phyloP scores from a whole-genome alignment of 1,140 invertebrate genomes.

The Orius laevigatus region DNA sequence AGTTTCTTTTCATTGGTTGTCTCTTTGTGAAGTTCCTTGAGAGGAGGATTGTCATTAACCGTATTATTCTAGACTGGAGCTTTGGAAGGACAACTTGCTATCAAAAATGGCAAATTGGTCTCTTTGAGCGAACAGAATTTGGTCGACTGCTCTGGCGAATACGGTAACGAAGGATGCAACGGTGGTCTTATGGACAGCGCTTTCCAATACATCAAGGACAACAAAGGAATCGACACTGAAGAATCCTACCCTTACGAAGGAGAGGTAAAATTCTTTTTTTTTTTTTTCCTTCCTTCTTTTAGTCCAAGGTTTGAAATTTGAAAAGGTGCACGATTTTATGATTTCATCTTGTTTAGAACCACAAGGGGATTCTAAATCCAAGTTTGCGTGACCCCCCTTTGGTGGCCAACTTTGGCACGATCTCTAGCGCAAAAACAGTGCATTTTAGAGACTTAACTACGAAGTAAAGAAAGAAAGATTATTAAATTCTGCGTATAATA shows the following conservation, averaged over 20 bases:
- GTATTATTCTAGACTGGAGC: slow-evolving; percentile 35
- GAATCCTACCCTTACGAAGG: slow-evolving; percentile 38
- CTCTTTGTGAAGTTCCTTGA: too few relatives aligned
- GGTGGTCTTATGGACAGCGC: slow-evolving; percentile 44
- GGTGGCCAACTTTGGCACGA: too few relatives aligned
- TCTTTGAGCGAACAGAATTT: slow-evolving; percentile 53
- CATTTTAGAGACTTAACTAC: too few relatives aligned
- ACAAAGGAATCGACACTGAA: slow-evolving; percentile 48
- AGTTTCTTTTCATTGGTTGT: slow-evolving; percentile 31
- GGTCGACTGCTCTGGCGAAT: slow-evolving; percentile 42
- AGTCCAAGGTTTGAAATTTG: background rate
- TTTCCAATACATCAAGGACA: slow-evolving; percentile 41
- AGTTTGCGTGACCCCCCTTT: too few relatives aligned
- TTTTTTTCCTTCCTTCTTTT: background rate
- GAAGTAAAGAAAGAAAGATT: too few relatives aligned
- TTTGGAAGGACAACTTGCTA: slow-evolving; percentile 47
- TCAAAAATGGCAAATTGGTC: slow-evolving; percentile 37
- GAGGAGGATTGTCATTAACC: too few relatives aligned
- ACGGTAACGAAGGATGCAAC: slow-evolving; percentile 46
- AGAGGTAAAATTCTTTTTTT: slow-evolving; percentile 19
- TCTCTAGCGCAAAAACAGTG: too few relatives aligned
- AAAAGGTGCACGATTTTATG: background rate
- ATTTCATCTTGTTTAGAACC: too few relatives aligned
- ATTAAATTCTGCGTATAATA: too few relatives aligned
- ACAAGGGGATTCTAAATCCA: too few relatives aligned